These are phyloP conservation scores for Pygathrix nemaeus DNA, from an alignment of 2,113 vertebrate species.

Conservation along the genomic window DNA sequence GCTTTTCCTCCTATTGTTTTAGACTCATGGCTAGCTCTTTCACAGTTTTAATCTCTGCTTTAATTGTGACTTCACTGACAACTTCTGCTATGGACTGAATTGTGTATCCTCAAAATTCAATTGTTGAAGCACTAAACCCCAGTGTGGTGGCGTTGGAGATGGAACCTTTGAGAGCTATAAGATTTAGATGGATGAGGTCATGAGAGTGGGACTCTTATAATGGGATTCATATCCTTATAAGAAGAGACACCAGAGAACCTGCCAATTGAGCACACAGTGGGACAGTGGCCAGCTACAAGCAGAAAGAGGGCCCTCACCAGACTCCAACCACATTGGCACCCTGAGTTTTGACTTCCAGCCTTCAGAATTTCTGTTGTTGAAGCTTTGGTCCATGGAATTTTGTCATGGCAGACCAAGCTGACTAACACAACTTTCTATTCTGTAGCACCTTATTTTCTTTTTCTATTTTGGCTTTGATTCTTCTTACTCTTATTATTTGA, in stretches of 20 bases:
- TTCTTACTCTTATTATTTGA: neutral
- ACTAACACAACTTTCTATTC: no score
- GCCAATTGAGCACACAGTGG: neutral
- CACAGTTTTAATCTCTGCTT: neutral
- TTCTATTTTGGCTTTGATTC: neutral
- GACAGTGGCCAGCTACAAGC: neutral
- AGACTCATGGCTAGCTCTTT: neutral
- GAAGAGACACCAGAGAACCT: neutral
- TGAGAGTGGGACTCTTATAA: neutral
- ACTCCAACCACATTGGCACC: neutral
- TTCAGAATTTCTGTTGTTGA: neutral
- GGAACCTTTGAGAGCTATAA: neutral
- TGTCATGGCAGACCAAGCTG: neutral
- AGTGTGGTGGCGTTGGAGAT: neutral
- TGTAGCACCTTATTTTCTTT: neutral
- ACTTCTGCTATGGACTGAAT: neutral
- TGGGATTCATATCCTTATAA: neutral
- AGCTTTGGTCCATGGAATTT: no score
- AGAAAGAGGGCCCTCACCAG: neutral
- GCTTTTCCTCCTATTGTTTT: neutral
- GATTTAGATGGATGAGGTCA: neutral
- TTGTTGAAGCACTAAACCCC: neutral
- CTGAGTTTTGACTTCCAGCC: neutral
- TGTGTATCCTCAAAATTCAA: neutral
- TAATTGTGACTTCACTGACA: neutral